Conservation (phyloP, 2,113 vertebrate genomes). For the Thalassarche chlororhynchos region DNA sequence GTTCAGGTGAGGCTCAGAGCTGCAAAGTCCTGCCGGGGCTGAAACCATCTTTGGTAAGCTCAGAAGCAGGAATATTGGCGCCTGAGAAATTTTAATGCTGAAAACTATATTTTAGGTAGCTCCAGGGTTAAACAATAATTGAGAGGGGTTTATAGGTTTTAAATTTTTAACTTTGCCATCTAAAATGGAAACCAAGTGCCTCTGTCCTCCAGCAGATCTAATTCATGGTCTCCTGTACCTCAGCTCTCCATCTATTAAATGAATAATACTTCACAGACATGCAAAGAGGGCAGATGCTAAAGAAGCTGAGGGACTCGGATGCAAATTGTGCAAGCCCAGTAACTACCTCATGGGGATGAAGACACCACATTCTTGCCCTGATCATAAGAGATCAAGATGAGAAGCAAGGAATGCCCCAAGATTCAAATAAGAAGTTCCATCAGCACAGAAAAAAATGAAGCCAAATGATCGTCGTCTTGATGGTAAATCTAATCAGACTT, state of each 20-base stretch:
- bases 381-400: neutral
- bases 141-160: neutral
- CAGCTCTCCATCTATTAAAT: neutral
- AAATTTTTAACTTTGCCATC: neutral
- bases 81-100: neutral
- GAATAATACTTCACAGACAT: accelerated
- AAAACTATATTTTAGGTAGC: neutral
- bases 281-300: neutral
- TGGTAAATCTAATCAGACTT: neutral
- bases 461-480: neutral
- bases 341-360: neutral
- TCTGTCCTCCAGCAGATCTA: neutral
- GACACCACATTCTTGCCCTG: neutral
- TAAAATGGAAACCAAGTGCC: neutral
- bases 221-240: neutral
- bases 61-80: neutral
- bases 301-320: neutral
- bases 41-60: neutral
- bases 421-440: neutral
- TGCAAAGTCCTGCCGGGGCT: neutral
- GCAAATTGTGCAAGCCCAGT: neutral
- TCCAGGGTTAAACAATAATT: neutral
- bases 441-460: neutral
- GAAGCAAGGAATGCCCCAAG: neutral
- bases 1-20: neutral